phyloP scores from a whole-genome alignment of 2,888 invertebrate species.

The Embidobia sp. region DNA sequence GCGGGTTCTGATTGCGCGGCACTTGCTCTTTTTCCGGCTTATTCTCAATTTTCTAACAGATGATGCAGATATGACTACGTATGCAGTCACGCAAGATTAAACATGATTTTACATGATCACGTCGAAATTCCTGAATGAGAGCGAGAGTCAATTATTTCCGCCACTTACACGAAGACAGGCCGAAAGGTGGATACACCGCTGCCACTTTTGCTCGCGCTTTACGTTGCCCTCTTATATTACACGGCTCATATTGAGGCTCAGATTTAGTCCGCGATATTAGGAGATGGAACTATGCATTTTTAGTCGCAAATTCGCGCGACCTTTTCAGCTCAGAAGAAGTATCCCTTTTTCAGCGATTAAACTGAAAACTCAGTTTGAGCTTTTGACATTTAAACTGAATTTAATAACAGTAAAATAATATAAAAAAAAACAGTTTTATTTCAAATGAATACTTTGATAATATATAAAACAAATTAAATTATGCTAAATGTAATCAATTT shows the following conservation, averaged over 20 bases:
- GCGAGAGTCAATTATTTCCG: conserved; percentile 53
- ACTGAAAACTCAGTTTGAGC: too few relatives aligned
- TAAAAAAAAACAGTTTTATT: too few relatives aligned
- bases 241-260: conserved; percentile 17
- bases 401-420: too few relatives aligned
- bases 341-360: too few relatives aligned
- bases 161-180: conserved; percentile 37
- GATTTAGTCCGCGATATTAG: conserved; percentile 31
- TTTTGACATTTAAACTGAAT: too few relatives aligned
- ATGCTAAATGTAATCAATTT: too few relatives aligned
- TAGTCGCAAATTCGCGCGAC: too few relatives aligned
- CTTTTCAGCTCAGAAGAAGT: too few relatives aligned
- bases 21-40: conserved; percentile 32
- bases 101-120: conserved; percentile 50
- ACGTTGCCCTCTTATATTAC: conserved; percentile 39
- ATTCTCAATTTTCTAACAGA: conserved; percentile 38
- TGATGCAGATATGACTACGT: conserved; percentile 35
- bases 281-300: conserved; percentile 6
- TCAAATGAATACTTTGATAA: too few relatives aligned
- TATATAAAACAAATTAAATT: too few relatives aligned
- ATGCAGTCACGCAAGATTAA: conserved; percentile 54
- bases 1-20: conserved; percentile 3
- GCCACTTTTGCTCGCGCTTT: conserved; percentile 36
- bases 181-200: conserved; percentile 24
- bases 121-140: conserved; percentile 49